Conservation (phyloP, 2,113 vertebrate species). For the Rhinogobius similis region DNA sequence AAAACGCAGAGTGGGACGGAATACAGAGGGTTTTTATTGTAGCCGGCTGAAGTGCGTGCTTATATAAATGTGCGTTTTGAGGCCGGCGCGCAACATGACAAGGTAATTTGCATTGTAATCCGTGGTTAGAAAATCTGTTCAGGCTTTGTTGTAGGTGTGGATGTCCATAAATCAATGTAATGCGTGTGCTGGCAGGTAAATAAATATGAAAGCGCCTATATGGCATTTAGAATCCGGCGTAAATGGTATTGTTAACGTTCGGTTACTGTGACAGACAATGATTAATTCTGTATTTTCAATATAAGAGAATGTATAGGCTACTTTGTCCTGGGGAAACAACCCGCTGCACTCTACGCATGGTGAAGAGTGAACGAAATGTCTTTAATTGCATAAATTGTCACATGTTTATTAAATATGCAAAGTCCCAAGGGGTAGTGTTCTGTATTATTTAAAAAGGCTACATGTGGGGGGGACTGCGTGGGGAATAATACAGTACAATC, state of each 20-base stretch:
- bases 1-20: slow-evolving; percentile 25
- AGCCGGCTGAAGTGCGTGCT: slow-evolving; percentile 7
- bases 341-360: neutral
- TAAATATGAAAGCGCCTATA: slow-evolving; percentile 35
- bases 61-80: slow-evolving; percentile 19
- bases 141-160: slow-evolving; percentile 41
- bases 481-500: neutral
- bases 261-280: slow-evolving; percentile 26
- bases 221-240: slow-evolving; percentile 40
- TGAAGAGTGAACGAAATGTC: neutral
- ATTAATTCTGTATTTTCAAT: slow-evolving; percentile 40
- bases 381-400: neutral
- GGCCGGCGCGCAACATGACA: slow-evolving; percentile 22
- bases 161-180: slow-evolving; percentile 45
- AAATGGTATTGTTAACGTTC: slow-evolving; percentile 40
- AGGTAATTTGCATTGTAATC: slow-evolving; percentile 58
- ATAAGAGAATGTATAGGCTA: slow-evolving; percentile 12
- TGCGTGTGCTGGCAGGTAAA: slow-evolving; percentile 51
- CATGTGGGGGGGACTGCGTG: neutral
- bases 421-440: neutral
- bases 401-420: neutral
- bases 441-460: neutral
- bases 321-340: slow-evolving; percentile 4
- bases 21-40: slow-evolving; percentile 14
- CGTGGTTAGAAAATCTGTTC: slow-evolving; percentile 22